These are phyloP conservation scores for Pemphredon lugubris DNA, from an alignment of 2,888 invertebrate species.

Conservation along the genomic window DNA sequence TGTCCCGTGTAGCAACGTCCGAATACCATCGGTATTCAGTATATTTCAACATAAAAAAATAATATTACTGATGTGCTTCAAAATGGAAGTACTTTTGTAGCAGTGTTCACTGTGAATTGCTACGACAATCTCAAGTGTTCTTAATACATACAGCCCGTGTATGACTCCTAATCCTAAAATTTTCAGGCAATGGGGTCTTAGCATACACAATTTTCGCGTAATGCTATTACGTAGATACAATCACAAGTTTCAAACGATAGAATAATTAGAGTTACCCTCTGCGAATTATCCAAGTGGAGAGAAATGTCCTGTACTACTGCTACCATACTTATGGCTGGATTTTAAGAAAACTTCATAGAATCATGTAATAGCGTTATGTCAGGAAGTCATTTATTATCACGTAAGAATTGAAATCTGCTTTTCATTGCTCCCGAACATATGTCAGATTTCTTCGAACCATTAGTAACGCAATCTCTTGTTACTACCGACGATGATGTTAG, in stretches of 20 bases:
- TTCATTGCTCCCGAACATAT: conserved; percentile 18
- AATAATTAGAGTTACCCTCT: too few species aligned
- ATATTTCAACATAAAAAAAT: conserved; percentile 45
- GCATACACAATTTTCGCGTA: conserved; percentile 37
- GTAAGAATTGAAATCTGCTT: conserved; percentile 39
- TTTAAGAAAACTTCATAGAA: too few species aligned
- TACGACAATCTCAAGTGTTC: conserved; percentile 56
- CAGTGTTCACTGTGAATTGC: conserved; percentile 40
- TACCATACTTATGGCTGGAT: too few species aligned
- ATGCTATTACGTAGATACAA: conserved; percentile 41
- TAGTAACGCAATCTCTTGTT: conserved; percentile 44
- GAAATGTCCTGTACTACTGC: too few species aligned
- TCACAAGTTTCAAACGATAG: conserved; percentile 35
- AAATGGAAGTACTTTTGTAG: conserved; percentile 56
- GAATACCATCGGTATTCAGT: conserved; percentile 9
- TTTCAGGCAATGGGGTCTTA: conserved; percentile 42
- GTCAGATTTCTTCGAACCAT: conserved; percentile 26
- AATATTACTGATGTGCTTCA: conserved; percentile 32
- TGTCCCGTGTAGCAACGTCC: too few species aligned
- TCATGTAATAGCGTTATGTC: too few species aligned
- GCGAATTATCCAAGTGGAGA: too few species aligned
- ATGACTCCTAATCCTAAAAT: conserved; percentile 39
- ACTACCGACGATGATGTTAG: conserved; percentile 69
- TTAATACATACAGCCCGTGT: conserved; percentile 39
- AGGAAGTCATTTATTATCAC: too few species aligned